A percentile compares a stretch with the other conserved stretches of the same genome.
These are phyloP conservation scores for Mesocentrotus franciscanus DNA, from an alignment of 53 echinoderm and acorn worm species.

Conservation along the genomic window DNA sequence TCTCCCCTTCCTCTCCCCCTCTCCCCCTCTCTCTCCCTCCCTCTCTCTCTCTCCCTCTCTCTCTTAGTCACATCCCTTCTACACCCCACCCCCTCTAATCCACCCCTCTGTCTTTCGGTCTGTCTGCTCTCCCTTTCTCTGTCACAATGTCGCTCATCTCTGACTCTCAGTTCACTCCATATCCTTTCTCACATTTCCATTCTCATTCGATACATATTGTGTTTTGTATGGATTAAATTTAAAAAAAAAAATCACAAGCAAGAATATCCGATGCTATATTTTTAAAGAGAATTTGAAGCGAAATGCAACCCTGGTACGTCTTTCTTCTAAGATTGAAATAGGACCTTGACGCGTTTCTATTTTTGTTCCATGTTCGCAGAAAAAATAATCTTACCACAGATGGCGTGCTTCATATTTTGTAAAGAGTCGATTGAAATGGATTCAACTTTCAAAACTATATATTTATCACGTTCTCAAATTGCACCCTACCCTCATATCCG, in stretches of 20 bases:
- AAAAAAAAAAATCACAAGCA: no score
- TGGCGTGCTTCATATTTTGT: background rate
- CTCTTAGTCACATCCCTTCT: background rate
- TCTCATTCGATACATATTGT: no score
- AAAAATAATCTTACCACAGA: background rate
- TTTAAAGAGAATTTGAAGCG: no score
- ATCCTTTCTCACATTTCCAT: no score
- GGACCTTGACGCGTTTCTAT: no score
- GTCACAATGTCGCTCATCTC: background rate
- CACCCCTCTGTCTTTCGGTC: background rate
- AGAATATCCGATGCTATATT: no score
- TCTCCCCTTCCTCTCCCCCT: background rate
- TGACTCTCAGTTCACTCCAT: no score
- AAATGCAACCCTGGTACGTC: no score
- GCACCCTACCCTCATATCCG: background rate
- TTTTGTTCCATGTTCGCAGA: background rate
- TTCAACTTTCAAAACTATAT: background rate
- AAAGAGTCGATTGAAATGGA: background rate
- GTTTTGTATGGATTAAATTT: no score
- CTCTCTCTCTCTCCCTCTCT: constrained; percentile 1
- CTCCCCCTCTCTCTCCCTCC: background rate
- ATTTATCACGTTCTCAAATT: background rate
- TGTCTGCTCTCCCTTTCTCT: background rate
- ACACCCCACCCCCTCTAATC: background rate
- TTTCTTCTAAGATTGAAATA: no score